Conservation (phyloP, 2,888 invertebrate genomes). For the Plagodis pulveraria region DNA sequence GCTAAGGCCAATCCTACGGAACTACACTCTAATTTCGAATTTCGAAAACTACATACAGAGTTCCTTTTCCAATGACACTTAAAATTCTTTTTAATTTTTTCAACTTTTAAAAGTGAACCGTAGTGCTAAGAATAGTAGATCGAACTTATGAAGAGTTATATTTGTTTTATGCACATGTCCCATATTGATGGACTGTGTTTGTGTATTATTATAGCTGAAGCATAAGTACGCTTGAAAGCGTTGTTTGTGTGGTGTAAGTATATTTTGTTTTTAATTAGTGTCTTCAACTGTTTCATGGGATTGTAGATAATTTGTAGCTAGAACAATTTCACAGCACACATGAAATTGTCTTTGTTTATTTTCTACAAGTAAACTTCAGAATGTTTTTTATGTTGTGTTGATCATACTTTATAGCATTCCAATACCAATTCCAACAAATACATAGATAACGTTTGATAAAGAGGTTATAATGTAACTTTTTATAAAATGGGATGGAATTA, state of each 20-base stretch:
- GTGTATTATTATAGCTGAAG: conserved; percentile 68
- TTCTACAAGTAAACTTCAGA: no score
- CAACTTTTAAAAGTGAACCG: conserved; percentile 17
- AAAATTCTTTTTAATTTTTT: conserved; percentile 9
- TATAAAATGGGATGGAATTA: conserved; percentile 7
- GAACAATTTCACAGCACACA: conserved; percentile 3
- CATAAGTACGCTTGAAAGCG: conserved; percentile 65
- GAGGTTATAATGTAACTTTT: no score
- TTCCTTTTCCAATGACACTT: conserved; percentile 45
- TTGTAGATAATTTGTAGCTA: conserved; percentile 8
- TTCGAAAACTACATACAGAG: conserved; percentile 44
- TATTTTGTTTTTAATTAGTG: conserved; percentile 53
- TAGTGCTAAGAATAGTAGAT: conserved; percentile 5
- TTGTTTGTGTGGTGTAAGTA: conserved; percentile 51
- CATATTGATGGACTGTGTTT: conserved; percentile 68
- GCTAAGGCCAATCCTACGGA: conserved; percentile 52
- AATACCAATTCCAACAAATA: no score
- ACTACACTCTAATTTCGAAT: conserved; percentile 45
- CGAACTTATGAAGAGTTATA: conserved; percentile 11
- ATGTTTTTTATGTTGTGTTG: no score
- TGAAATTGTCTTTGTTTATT: neutral
- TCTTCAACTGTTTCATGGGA: neutral
- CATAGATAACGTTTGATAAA: no score
- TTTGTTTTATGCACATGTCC: conserved; percentile 64
- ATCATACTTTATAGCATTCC: no score